These are phyloP conservation scores for Neotragus moschatus DNA, from an alignment of 2,113 vertebrate genomes.

Conservation along the genomic window DNA sequence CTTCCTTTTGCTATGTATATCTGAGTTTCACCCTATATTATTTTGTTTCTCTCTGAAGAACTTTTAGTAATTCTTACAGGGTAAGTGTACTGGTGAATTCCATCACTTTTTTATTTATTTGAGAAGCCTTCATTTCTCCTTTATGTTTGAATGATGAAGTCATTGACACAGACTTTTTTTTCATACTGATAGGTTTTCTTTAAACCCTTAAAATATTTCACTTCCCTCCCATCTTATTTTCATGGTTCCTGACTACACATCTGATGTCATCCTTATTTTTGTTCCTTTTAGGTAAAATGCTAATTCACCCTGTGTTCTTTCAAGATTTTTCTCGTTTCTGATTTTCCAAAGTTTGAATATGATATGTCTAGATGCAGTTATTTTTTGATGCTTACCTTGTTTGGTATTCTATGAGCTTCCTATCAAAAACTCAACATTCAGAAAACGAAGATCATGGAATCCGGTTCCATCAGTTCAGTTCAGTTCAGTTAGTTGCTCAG, in stretches of 20 bases:
- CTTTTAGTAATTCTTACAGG: background rate
- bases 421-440: too few relatives aligned
- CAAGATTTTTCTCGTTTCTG: background rate
- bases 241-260: background rate
- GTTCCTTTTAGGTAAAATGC: background rate
- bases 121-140: background rate
- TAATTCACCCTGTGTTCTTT: background rate
- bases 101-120: background rate
- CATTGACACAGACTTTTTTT: background rate
- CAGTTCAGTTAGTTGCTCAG: too few relatives aligned
- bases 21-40: background rate
- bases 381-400: background rate
- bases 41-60: background rate
- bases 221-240: background rate
- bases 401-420: background rate
- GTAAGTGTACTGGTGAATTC: background rate
- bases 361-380: background rate
- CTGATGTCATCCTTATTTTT: background rate
- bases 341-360: background rate
- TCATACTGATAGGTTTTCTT: background rate
- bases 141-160: background rate
- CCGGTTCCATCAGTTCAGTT: too few relatives aligned
- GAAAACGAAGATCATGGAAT: too few relatives aligned
- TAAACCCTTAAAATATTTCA: background rate
- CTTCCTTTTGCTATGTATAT: background rate